Evolutionary conservation across 1,140 invertebrate species (phyloP).

Genomic region (Nomia melanderi): DNA sequence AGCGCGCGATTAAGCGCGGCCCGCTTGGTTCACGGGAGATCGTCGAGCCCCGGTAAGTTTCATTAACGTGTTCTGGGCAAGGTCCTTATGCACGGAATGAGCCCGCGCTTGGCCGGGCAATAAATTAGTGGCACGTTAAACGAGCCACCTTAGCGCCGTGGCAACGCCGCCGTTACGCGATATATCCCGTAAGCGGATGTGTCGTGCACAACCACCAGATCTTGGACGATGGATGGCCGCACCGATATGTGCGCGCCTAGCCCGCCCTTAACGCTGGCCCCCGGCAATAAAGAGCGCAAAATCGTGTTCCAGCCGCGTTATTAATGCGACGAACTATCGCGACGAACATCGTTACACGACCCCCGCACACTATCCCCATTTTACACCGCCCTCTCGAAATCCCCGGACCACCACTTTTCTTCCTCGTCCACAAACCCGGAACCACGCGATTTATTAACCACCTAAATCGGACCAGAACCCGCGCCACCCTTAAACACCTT

Average conservation of each 20-base stretch:
- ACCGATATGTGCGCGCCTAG: constrained; percentile 54
- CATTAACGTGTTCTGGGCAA: constrained; percentile 52
- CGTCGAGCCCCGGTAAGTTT: constrained; percentile 40
- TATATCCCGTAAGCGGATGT: constrained; percentile 65
- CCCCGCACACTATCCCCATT: constrained; percentile 25
- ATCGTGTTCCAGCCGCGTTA: constrained; percentile 63
- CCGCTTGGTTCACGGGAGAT: not conserved
- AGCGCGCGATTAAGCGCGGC: constrained; percentile 34
- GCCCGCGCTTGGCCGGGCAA: constrained; percentile 45
- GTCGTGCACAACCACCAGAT: constrained; percentile 66
- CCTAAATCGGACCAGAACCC: constrained; percentile 36
- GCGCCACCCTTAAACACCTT: not conserved
- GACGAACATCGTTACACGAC: constrained; percentile 50
- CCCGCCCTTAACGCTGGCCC: constrained; percentile 53
- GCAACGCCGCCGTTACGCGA: constrained; percentile 55
- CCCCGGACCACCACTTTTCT: not conserved
- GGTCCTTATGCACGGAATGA: constrained; percentile 37
- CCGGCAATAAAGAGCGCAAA: constrained; percentile 65
- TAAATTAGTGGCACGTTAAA: constrained; percentile 63
- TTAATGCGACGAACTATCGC: constrained; percentile 65
- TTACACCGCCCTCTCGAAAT: not conserved
- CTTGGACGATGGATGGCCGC: constrained; percentile 65
- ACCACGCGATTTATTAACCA: constrained; percentile 50
- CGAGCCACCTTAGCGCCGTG: constrained; percentile 58
- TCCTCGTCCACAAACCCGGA: no score